A percentile compares a stretch with the other conserved stretches of the same genome.
These are phyloP conservation scores for Indicator indicator DNA, from an alignment of 2,113 vertebrate species.

Conservation along the genomic window DNA sequence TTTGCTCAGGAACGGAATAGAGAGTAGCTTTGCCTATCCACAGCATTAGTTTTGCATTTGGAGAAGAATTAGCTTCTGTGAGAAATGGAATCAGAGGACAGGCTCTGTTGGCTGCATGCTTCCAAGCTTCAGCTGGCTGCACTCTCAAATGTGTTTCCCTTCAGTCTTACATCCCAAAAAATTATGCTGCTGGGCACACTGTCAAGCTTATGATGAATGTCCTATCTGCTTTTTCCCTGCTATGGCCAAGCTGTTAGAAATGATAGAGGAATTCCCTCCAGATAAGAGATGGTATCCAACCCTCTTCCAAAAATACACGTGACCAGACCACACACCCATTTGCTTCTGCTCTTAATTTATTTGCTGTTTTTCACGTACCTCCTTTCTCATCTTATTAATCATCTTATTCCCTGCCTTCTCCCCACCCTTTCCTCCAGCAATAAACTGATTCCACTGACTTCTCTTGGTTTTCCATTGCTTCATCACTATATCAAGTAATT, in stretches of 20 bases:
- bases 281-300: background rate
- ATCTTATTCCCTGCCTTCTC: background rate
- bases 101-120: background rate
- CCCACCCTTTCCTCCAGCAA: background rate
- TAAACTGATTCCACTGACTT: background rate
- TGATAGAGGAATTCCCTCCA: background rate
- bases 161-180: background rate
- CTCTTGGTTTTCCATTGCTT: conserved; percentile 20
- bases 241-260: background rate
- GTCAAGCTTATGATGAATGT: conserved; percentile 11
- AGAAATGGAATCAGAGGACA: background rate
- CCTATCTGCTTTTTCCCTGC: background rate
- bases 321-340: background rate
- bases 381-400: conserved; percentile 11
- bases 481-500: background rate
- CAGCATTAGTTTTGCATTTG: background rate
- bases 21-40: background rate
- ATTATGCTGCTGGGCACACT: background rate
- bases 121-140: background rate
- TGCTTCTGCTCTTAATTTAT: background rate
- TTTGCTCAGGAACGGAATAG: background rate
- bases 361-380: background rate
- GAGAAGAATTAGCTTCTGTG: background rate
- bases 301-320: background rate
- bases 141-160: background rate